Conservation (phyloP, 2,797 vertebrate species). For the Hapalemur alaotrensis region DNA sequence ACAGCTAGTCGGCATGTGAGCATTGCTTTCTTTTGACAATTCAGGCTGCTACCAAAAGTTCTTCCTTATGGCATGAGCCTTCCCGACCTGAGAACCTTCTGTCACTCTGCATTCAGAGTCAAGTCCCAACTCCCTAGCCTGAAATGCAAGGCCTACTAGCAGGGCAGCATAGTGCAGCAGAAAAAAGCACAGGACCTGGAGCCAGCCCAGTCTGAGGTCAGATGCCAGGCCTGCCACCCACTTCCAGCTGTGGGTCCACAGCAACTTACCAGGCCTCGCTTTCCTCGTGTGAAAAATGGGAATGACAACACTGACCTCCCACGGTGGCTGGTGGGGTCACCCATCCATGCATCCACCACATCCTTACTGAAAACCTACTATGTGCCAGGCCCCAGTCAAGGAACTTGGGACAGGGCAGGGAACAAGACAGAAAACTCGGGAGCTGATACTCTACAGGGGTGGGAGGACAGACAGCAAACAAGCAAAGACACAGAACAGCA, state of each 20-base stretch:
- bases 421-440: not conserved
- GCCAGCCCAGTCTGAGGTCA: not conserved
- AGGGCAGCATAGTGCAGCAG: not conserved
- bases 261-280: not conserved
- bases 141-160: not conserved
- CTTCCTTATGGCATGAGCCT: not conserved
- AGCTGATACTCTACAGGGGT: rapidly evolving
- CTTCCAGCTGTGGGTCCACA: not conserved
- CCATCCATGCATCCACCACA: not conserved
- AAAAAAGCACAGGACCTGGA: not conserved
- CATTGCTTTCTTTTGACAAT: not conserved
- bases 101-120: not conserved
- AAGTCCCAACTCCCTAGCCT: not conserved
- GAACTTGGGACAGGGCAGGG: not conserved
- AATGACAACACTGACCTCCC: not conserved
- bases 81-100: not conserved
- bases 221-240: not conserved
- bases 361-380: not conserved
- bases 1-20: not conserved
- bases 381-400: not conserved
- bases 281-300: not conserved
- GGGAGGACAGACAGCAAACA: not conserved
- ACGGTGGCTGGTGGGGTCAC: not conserved
- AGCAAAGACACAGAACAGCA: not conserved
- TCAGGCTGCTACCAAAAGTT: not conserved